phyloP scores from a whole-genome alignment of 1,140 invertebrate species.

The Ceratosolen fusciceps region DNA sequence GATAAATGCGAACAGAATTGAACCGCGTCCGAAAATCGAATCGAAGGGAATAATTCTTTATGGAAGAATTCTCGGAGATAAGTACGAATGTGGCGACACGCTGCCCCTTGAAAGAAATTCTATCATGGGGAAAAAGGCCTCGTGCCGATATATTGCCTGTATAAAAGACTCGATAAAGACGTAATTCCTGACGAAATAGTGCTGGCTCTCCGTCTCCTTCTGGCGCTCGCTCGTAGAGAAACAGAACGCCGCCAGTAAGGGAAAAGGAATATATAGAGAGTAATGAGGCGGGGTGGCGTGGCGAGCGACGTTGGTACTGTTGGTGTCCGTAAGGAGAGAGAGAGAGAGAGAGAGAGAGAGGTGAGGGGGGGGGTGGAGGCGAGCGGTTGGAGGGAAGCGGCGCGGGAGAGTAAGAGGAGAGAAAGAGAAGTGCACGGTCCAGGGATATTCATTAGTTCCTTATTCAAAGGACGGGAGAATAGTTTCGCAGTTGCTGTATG shows the following conservation, averaged over 20 bases:
- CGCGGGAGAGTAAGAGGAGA: slow-evolving; percentile 48
- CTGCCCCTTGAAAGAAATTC: slow-evolving; percentile 6
- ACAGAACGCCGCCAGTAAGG: too few species aligned
- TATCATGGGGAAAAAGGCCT: slow-evolving; percentile 5
- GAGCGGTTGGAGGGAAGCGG: slow-evolving; percentile 14
- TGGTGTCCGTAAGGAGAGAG: background rate
- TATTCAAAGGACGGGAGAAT: slow-evolving; percentile 70
- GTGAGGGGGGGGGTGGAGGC: slow-evolving; percentile 34
- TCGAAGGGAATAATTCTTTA: background rate
- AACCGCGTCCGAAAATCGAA: too few species aligned
- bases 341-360: slow-evolving; percentile 29
- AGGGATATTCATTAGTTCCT: slow-evolving; percentile 71
- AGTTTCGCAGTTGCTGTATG: slow-evolving; percentile 67
- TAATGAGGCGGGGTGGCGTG: too few species aligned
- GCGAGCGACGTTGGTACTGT: too few species aligned
- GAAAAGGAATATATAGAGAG: too few species aligned
- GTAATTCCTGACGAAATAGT: slow-evolving; percentile 55
- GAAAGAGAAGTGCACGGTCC: slow-evolving; percentile 54
- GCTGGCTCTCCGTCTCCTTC: slow-evolving; percentile 35
- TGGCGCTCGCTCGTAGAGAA: background rate
- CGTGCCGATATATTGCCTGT: slow-evolving; percentile 11
- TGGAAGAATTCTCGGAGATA: background rate
- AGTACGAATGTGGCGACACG: background rate
- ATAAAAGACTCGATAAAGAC: slow-evolving; percentile 52
- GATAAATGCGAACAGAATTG: background rate